phyloP scores from a whole-genome alignment of 1,140 invertebrate genomes.

The Nixonia krombeini region DNA sequence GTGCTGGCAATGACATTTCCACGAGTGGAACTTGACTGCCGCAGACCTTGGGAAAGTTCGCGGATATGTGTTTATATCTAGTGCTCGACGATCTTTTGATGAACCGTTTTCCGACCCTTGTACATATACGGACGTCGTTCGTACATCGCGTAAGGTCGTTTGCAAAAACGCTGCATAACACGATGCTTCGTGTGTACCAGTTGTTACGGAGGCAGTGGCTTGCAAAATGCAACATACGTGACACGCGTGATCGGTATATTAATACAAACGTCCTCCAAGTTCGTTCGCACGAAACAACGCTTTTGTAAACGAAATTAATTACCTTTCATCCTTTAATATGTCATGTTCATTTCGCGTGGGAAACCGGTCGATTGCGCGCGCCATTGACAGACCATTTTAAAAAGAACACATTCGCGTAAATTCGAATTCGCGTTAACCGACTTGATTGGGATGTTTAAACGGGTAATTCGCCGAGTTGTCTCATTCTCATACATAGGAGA shows the following conservation, averaged over 20 bases:
- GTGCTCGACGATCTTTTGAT: conserved; percentile 30
- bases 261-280: background rate
- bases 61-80: conserved; percentile 33
- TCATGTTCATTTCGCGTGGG: too few species aligned
- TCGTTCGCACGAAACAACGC: background rate
- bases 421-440: too few species aligned
- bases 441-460: too few species aligned
- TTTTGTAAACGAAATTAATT: background rate
- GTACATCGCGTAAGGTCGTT: conserved; percentile 30
- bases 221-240: conserved; percentile 28
- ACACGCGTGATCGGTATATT: conserved; percentile 16
- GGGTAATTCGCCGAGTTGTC: too few species aligned
- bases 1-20: conserved; percentile 23
- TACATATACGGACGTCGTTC: conserved; percentile 13
- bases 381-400: too few species aligned
- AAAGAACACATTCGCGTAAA: too few species aligned
- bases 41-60: conserved; percentile 17
- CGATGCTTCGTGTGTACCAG: conserved; percentile 25
- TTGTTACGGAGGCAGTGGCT: conserved; percentile 22
- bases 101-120: conserved; percentile 21
- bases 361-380: too few species aligned
- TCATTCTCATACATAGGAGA: too few species aligned
- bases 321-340: too few species aligned
- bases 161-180: conserved; percentile 31
- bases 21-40: conserved; percentile 11